phyloP scores from a whole-genome alignment of 1,140 invertebrate species.

The Aleiodes sp. region DNA sequence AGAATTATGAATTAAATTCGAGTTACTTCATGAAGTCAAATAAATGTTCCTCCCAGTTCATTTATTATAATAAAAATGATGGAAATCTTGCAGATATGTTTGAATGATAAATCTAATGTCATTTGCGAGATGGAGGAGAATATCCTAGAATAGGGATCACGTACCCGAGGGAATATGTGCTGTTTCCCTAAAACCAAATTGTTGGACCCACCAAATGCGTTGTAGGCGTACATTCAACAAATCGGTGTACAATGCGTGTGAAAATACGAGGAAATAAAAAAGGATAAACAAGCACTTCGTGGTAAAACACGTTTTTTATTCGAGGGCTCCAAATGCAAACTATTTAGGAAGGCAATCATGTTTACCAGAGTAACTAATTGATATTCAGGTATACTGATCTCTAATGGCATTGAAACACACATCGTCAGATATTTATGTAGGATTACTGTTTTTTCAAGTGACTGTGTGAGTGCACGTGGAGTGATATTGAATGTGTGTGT shows the following conservation, averaged over 20 bases:
- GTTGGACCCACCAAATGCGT: neutral
- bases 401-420: neutral
- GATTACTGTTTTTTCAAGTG: too few species aligned
- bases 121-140: neutral
- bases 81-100: slow-evolving; percentile 40
- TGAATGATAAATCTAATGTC: slow-evolving; percentile 50
- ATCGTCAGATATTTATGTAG: neutral
- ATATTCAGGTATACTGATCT: neutral
- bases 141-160: neutral
- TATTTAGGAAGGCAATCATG: neutral
- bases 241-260: neutral
- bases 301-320: neutral
- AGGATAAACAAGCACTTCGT: neutral
- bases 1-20: too few species aligned
- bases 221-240: neutral
- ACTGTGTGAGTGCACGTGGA: too few species aligned
- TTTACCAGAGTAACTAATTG: neutral
- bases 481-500: too few species aligned
- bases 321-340: neutral
- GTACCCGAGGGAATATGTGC: slow-evolving; percentile 42
- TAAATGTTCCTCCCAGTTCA: too few species aligned
- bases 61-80: too few species aligned
- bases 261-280: slow-evolving; percentile 3
- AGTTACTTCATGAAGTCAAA: too few species aligned
- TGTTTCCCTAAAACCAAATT: slow-evolving; percentile 31